These are phyloP conservation scores for Helleia helle DNA, from an alignment of 2,888 invertebrate genomes.

Conservation along the genomic window DNA sequence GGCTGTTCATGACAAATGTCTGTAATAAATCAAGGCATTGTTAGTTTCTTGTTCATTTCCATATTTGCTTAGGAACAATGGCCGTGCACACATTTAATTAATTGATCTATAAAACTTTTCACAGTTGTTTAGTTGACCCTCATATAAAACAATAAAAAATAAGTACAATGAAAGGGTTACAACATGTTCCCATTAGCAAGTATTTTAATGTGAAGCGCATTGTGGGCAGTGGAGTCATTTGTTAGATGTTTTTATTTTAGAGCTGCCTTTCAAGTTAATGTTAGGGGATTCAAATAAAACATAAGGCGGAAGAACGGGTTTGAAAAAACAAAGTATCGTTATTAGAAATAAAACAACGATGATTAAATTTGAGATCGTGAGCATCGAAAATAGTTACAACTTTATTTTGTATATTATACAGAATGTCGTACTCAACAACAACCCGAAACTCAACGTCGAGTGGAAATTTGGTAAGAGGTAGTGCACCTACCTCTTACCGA, in stretches of 20 bases:
- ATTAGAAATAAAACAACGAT: too few species aligned
- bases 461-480: too few species aligned
- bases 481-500: too few species aligned
- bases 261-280: slow-evolving; percentile 37
- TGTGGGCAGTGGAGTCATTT: slow-evolving; percentile 59
- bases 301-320: slow-evolving; percentile 8
- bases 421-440: too few species aligned
- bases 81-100: slow-evolving; percentile 71
- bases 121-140: slow-evolving; percentile 60
- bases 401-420: too few species aligned
- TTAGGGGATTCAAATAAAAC: slow-evolving; percentile 18
- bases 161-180: slow-evolving; percentile 61
- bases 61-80: slow-evolving; percentile 69
- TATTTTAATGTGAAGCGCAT: slow-evolving; percentile 53
- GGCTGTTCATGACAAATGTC: slow-evolving; percentile 37
- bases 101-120: slow-evolving; percentile 71
- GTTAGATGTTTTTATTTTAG: slow-evolving; percentile 53
- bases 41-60: slow-evolving; percentile 56
- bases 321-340: slow-evolving; percentile 4
- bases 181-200: slow-evolving; percentile 58
- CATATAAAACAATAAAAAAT: slow-evolving; percentile 65
- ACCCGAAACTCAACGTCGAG: too few species aligned
- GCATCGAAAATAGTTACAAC: too few species aligned
- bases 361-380: too few species aligned
- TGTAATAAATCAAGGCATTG: slow-evolving; percentile 66